Evolutionary conservation across 2,797 vertebrate genomes (phyloP).

Genomic region (Hafferia zeledoni): DNA sequence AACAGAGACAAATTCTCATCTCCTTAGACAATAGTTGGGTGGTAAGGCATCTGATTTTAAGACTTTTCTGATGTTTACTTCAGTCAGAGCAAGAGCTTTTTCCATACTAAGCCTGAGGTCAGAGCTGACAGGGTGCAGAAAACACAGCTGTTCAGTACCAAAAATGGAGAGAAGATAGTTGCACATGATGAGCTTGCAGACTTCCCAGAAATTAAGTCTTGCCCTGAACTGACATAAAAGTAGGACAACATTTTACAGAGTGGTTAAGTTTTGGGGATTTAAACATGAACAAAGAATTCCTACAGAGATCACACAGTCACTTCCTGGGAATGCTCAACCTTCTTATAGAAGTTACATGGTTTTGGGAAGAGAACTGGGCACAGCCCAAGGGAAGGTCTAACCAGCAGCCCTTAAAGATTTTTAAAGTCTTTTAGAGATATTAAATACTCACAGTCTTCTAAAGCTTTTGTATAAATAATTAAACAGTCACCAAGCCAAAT

Average conservation of each 20-base stretch:
- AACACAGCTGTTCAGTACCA: constrained; percentile 7
- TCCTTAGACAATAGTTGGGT: rapidly evolving
- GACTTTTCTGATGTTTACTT: not conserved
- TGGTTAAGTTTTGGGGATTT: not conserved
- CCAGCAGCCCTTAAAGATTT: constrained; percentile 11
- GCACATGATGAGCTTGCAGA: not conserved
- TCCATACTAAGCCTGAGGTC: constrained; percentile 46
- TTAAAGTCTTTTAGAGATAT: not conserved
- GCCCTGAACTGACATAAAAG: not conserved
- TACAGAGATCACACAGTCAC: not conserved
- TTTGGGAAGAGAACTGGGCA: not conserved
- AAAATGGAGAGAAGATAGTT: not conserved
- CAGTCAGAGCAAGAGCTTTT: constrained; percentile 5
- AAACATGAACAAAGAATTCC: not conserved
- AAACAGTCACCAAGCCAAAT: constrained; percentile 37
- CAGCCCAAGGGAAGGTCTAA: not conserved
- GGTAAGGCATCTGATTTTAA: not conserved
- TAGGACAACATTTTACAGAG: not conserved
- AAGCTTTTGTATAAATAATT: constrained; percentile 53
- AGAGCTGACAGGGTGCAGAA: constrained; percentile 60
- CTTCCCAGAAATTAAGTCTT: not conserved
- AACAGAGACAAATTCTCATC: not conserved
- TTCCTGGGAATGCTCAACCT: not conserved
- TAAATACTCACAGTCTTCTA: constrained; percentile 11
- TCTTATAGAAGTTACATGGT: not conserved